These are phyloP conservation scores for Protonemura montana DNA, from an alignment of 2,888 invertebrate genomes.

Conservation along the genomic window DNA sequence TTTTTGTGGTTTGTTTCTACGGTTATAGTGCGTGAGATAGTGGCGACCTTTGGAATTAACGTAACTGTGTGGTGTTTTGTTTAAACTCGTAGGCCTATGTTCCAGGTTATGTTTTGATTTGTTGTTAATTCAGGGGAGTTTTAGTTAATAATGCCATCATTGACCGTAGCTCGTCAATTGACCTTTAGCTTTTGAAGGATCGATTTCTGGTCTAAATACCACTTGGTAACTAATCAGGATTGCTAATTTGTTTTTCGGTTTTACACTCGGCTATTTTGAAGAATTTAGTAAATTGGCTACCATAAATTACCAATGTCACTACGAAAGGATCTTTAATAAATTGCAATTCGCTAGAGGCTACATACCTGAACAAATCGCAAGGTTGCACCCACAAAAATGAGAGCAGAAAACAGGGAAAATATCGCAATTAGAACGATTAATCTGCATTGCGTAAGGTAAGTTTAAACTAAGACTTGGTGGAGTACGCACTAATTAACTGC, in stretches of 20 bases:
- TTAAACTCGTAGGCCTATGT: too few species aligned
- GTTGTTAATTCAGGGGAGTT: too few species aligned
- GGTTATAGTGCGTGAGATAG: neutral
- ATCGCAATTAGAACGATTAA: neutral
- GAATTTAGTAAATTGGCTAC: constrained; percentile 35
- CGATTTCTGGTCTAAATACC: neutral
- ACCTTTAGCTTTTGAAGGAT: too few species aligned
- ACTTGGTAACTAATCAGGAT: neutral
- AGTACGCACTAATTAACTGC: neutral
- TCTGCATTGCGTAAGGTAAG: constrained; percentile 26
- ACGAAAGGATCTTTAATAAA: neutral
- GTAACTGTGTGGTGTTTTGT: too few species aligned
- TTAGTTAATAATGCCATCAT: too few species aligned
- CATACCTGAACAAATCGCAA: neutral
- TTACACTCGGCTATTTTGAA: neutral
- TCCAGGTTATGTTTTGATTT: too few species aligned
- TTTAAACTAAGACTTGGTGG: neutral
- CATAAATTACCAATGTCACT: neutral
- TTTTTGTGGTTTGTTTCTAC: neutral
- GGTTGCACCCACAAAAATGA: constrained; percentile 13
- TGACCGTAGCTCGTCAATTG: too few species aligned
- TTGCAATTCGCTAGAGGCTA: neutral
- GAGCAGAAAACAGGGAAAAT: constrained; percentile 24
- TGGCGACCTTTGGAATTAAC: too few species aligned
- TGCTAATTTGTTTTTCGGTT: neutral